Percentiles rank a stretch among this genome's conserved stretches.
These are phyloP conservation scores for Capricornis sumatraensis DNA, from an alignment of 2,113 vertebrate genomes.

Conservation along the genomic window DNA sequence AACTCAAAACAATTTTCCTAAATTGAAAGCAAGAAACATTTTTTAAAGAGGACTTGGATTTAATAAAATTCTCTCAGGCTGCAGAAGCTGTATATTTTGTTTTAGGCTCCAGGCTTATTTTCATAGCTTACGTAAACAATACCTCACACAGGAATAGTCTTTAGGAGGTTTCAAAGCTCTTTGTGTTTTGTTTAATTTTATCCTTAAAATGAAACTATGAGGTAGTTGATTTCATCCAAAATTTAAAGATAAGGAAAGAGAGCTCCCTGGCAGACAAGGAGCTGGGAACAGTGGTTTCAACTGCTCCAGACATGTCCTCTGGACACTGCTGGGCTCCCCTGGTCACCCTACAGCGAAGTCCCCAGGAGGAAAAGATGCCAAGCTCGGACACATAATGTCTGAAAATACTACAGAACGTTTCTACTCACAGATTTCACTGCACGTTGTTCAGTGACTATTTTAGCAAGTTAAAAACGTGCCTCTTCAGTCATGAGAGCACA, in stretches of 20 bases:
- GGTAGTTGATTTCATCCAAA: background rate
- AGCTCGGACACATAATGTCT: background rate
- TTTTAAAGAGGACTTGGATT: background rate
- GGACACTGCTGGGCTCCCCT: background rate
- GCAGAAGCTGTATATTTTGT: background rate
- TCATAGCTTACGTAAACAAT: background rate
- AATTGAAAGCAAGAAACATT: background rate
- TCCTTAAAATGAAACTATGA: background rate
- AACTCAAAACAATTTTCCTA: background rate
- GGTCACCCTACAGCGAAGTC: background rate
- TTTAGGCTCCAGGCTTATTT: background rate
- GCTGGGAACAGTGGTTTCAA: background rate
- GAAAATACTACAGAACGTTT: background rate
- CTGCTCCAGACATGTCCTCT: fast-evolving
- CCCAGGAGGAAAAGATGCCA: background rate
- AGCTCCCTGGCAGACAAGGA: background rate
- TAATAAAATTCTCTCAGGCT: background rate
- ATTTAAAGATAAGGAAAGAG: background rate
- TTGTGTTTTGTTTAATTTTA: background rate
- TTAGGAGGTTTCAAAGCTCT: background rate
- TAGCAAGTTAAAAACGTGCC: background rate
- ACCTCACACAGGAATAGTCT: background rate
- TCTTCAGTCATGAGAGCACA: background rate
- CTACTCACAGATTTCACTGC: background rate
- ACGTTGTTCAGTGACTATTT: background rate